Base-by-base conservation (phyloP, 2,888 invertebrate genomes). In the Dascillus cervinus region DNA sequence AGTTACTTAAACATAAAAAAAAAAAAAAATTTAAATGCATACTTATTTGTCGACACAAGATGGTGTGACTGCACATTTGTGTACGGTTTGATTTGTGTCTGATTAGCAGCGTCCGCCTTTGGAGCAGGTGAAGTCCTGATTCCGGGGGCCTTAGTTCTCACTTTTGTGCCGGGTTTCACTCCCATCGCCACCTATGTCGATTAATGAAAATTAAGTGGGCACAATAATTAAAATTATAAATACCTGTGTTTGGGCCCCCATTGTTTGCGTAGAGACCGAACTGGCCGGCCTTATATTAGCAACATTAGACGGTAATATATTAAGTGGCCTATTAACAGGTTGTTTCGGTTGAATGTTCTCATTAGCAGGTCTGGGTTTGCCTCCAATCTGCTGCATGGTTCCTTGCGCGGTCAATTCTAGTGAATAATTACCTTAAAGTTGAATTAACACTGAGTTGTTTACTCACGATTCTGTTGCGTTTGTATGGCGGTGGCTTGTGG, bases 231-330 rank as follows among this genome's bases (percentile, higher is more conserved):
- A 24, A 24, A 8, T 3, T 5, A 24, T 29, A 48, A 55, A 46
- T 54, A 72, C 74, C 57, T 73, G 73, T 1, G 71, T 64, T 55
- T 75, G 76, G 28, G 70, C 73, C 26, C 60, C 63, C 31, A 62
- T 62, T 1, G 89, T 89, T 63, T 89, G 89, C 0, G 89, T 89
- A 3, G 88, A 87, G 6, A 89, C 88, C 0, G 86, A 86, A 47
- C 85, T 81, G 3, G 70, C 84, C 0, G 88, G 86, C 27, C 88
- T 71, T 43, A 84, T 77, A 47, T 73, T 74, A 9, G 70, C 65
- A 28, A 72, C 67, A 50, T 75, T 70, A 67, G 65, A 64, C 65
- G 65, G 62, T 34, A 65, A 43, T 43, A 66, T 65, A 42, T 60
- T 65, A 26, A 65, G 47, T 8, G 69, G 65, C 33, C 70, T 53